Percentiles rank a stretch among this genome's conserved stretches.
phyloP scores from a whole-genome alignment of 2,888 invertebrate species.

The Tetrapedia diversipes region DNA sequence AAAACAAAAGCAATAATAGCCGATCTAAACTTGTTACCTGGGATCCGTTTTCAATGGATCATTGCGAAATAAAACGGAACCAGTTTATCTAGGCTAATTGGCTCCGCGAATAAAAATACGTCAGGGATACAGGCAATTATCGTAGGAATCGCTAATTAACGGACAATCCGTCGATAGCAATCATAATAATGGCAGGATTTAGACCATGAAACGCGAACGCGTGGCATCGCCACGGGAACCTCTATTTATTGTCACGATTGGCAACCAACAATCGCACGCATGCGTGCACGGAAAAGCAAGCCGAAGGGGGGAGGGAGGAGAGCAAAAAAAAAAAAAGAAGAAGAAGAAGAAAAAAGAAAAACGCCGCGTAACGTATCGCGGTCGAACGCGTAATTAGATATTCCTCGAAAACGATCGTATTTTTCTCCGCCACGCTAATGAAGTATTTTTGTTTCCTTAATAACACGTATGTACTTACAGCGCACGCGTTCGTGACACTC shows the following conservation, averaged over 20 bases:
- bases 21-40: too few species aligned
- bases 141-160: conserved; percentile 18
- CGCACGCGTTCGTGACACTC: background rate
- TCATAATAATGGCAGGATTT: conserved; percentile 34
- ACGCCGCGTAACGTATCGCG: conserved; percentile 11
- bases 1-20: too few species aligned
- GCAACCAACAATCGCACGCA: too few species aligned
- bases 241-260: conserved; percentile 19
- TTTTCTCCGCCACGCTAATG: conserved; percentile 2
- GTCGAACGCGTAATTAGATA: conserved; percentile 16
- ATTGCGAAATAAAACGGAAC: background rate
- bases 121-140: conserved; percentile 27
- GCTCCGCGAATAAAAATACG: background rate
- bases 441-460: conserved; percentile 24
- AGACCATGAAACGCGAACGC: conserved; percentile 27
- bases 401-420: conserved; percentile 17
- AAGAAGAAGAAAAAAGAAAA: background rate
- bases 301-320: background rate
- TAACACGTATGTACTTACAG: conserved; percentile 9
- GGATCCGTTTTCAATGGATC: too few species aligned
- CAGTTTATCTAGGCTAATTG: conserved; percentile 5
- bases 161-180: conserved; percentile 18
- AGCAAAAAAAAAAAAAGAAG: background rate
- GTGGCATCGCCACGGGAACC: conserved; percentile 10
- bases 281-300: too few species aligned